A percentile compares a stretch with the other conserved stretches of the same genome.
phyloP scores from a whole-genome alignment of 2,888 invertebrate species.

The Phyllotreta striolata region DNA sequence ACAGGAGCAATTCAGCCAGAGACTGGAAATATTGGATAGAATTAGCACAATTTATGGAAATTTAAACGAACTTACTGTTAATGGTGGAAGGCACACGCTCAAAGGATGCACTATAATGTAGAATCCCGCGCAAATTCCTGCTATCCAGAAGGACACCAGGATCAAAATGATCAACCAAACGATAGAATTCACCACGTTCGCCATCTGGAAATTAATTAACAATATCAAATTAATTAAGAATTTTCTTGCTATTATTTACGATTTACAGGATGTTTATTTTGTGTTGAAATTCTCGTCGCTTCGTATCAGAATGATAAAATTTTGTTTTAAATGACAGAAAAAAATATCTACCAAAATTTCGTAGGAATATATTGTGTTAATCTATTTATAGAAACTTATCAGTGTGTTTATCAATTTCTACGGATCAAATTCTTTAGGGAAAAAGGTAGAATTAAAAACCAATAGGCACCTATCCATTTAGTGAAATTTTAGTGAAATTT shows the following conservation, averaged over 20 bases:
- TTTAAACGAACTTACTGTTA: conserved; percentile 67
- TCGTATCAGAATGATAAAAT: no score
- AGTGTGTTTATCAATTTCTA: no score
- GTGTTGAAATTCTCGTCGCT: no score
- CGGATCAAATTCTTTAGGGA: no score
- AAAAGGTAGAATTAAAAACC: no score
- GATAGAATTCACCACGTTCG: conserved; percentile 71
- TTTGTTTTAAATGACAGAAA: no score
- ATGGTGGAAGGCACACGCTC: conserved; percentile 72
- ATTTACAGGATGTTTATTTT: no score
- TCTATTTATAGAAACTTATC: no score
- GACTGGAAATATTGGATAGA: conserved; percentile 64
- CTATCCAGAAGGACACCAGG: conserved; percentile 73
- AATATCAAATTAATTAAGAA: conserved; percentile 20
- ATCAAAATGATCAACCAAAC: conserved; percentile 77
- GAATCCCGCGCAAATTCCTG: conserved; percentile 71
- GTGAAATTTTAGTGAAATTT: no score
- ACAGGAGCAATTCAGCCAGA: conserved; percentile 71
- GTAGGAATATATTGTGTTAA: no score
- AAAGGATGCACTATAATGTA: conserved; percentile 75
- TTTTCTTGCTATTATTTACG: neutral
- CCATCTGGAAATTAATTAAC: conserved; percentile 63
- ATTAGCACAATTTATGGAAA: neutral
- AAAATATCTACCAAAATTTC: no score
- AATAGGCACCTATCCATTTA: no score